These are phyloP conservation scores for Metalampra italica DNA, from an alignment of 2,888 invertebrate genomes.

Conservation along the genomic window DNA sequence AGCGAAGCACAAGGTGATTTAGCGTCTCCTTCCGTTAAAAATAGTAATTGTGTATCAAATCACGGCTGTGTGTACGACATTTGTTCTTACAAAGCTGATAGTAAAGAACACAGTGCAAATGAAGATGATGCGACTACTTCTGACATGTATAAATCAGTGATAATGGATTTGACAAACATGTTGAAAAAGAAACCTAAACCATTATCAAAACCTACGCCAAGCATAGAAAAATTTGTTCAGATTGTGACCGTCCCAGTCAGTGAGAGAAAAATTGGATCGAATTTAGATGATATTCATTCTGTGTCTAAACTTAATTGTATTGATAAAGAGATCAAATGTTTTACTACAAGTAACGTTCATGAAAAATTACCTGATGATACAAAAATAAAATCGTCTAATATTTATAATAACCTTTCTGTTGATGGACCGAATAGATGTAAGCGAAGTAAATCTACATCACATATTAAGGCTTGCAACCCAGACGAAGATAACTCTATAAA, in stretches of 20 bases:
- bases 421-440: slow-evolving; percentile 8
- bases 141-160: neutral
- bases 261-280: neutral
- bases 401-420: slow-evolving; percentile 8
- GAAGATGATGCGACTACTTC: neutral
- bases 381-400: slow-evolving; percentile 26
- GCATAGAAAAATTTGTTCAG: slow-evolving; percentile 1
- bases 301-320: neutral
- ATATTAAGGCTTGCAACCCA: slow-evolving; percentile 3
- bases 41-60: no score
- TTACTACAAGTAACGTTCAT: neutral
- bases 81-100: neutral
- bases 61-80: neutral
- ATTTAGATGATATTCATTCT: neutral
- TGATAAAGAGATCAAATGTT: neutral
- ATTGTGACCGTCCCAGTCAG: neutral
- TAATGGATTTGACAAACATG: slow-evolving; percentile 4
- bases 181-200: slow-evolving; percentile 33
- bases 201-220: slow-evolving; percentile 25
- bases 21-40: no score
- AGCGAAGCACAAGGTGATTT: no score
- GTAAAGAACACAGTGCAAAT: neutral
- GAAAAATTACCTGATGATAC: slow-evolving; percentile 39
- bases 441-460: slow-evolving; percentile 24
- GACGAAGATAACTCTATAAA: neutral